These are phyloP conservation scores for Notamacropus eugenii DNA, from an alignment of 2,797 vertebrate species.

Conservation along the genomic window DNA sequence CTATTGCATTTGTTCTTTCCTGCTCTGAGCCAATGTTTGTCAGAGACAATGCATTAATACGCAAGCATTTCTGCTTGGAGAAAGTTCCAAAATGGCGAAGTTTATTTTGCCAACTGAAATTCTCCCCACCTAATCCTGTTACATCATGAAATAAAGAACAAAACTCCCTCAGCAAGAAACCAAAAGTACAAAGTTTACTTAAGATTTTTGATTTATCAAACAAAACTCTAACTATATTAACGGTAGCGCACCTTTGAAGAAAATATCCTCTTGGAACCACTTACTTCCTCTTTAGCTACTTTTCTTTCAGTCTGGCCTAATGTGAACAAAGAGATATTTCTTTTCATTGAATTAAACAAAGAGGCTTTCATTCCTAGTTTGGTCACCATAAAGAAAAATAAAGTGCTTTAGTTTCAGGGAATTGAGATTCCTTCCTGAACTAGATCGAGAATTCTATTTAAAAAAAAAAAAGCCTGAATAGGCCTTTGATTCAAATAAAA, in stretches of 20 bases:
- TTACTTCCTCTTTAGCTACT: neutral
- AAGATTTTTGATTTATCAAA: neutral
- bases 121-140: neutral
- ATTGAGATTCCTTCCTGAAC: neutral
- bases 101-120: neutral
- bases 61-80: neutral
- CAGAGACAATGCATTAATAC: neutral
- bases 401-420: neutral
- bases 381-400: neutral
- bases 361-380: neutral
- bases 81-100: neutral
- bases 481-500: neutral
- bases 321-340: neutral
- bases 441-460: neutral
- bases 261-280: neutral
- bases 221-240: neutral
- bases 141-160: neutral
- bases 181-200: neutral
- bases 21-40: neutral
- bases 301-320: neutral
- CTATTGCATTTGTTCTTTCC: neutral
- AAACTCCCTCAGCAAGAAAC: neutral
- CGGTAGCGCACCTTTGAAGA: neutral
- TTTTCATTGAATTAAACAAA: neutral
- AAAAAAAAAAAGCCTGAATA: neutral